Conservation (phyloP, 2,113 vertebrate genomes). For the Mustela nigripes region DNA sequence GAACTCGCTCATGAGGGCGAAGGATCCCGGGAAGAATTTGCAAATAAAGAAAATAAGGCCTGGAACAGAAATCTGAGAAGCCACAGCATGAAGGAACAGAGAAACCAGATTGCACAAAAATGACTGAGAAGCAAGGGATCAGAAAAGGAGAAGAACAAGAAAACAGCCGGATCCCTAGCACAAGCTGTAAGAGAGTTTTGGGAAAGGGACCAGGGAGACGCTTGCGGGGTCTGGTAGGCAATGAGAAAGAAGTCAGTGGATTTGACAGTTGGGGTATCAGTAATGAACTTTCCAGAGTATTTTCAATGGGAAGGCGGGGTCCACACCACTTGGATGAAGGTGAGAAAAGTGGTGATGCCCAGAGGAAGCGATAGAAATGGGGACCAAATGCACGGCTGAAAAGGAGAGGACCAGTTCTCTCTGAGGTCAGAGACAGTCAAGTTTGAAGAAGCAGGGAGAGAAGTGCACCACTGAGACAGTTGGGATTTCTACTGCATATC, state of each 20-base stretch:
- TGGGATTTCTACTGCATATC: neutral
- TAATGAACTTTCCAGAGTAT: neutral
- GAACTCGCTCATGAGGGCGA: neutral
- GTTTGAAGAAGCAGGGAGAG: neutral
- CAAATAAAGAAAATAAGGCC: neutral
- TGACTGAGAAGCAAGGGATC: neutral
- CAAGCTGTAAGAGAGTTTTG: neutral
- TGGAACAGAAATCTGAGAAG: constrained; percentile 10
- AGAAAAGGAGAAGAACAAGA: neutral
- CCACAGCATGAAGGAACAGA: neutral
- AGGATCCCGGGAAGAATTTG: neutral
- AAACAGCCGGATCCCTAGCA: neutral
- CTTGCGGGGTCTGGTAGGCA: neutral
- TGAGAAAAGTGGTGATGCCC: neutral
- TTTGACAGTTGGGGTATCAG: neutral
- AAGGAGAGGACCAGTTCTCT: neutral
- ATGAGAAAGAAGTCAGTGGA: neutral
- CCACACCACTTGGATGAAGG: neutral
- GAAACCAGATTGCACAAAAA: neutral
- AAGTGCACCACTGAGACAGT: neutral
- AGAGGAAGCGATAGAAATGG: neutral
- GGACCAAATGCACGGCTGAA: neutral
- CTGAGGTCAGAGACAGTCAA: neutral
- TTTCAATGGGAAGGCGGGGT: neutral
- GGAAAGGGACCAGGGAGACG: neutral